phyloP scores from a whole-genome alignment of 2,113 vertebrate species.

The Steatornis caripensis region DNA sequence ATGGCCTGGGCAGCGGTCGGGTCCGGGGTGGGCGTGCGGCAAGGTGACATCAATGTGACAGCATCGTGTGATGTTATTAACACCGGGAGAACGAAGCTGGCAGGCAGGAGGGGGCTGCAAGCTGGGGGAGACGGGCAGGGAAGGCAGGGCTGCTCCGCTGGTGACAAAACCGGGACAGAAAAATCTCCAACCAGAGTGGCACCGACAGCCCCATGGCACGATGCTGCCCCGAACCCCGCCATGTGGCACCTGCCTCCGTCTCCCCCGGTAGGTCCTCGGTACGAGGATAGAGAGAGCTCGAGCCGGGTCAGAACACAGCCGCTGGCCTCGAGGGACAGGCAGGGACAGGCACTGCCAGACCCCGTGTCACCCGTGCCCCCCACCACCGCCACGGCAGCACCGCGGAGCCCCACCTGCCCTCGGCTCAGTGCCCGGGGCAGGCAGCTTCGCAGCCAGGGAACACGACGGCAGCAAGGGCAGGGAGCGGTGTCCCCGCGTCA shows the following conservation, averaged over 20 bases:
- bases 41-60: too few relatives aligned
- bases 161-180: conserved; percentile 18
- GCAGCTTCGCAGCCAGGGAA: fast-evolving
- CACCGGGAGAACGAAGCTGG: not conserved
- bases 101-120: not conserved
- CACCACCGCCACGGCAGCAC: not conserved
- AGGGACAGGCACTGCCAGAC: not conserved
- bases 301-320: not conserved
- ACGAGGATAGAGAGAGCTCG: fast-evolving
- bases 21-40: not conserved
- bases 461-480: not conserved
- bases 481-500: fast-evolving
- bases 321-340: not conserved
- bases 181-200: conserved; percentile 16
- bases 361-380: not conserved
- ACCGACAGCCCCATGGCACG: not conserved
- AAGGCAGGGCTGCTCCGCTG: conserved; percentile 26
- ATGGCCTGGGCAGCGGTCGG: not conserved
- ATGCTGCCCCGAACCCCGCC: not conserved
- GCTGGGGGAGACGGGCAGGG: not conserved
- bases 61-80: not conserved
- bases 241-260: not conserved
- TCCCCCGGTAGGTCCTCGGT: fast-evolving
- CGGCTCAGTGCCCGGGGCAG: fast-evolving
- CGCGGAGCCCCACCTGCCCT: not conserved